These are phyloP conservation scores for Cacajao melanocephalus DNA, from an alignment of 2,797 vertebrate genomes.

Conservation along the genomic window DNA sequence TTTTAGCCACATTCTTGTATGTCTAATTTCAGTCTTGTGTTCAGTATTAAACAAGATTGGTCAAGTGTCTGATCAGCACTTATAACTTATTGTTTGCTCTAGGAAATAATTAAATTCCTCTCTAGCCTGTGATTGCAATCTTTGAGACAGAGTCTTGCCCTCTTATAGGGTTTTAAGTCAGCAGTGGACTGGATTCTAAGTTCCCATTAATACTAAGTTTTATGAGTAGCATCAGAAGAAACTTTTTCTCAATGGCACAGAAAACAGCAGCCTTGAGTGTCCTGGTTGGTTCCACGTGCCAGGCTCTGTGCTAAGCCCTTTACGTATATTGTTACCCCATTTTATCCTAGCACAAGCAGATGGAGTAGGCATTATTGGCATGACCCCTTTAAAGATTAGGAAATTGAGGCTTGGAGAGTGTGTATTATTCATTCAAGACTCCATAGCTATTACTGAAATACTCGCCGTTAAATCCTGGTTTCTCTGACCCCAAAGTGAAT, in stretches of 20 bases:
- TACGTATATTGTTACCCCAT: neutral
- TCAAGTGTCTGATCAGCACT: neutral
- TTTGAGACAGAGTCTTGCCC: neutral
- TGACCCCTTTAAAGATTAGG: neutral
- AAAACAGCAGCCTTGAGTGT: neutral
- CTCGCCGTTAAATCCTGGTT: neutral
- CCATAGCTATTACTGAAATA: neutral
- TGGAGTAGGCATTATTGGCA: neutral
- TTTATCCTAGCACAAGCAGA: neutral
- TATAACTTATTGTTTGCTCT: slow-evolving; percentile 6
- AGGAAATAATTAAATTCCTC: slow-evolving; percentile 37
- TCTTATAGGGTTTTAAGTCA: neutral
- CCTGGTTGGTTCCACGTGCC: neutral
- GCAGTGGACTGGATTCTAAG: neutral
- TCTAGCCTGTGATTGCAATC: neutral
- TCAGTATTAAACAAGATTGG: neutral
- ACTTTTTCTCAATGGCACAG: neutral
- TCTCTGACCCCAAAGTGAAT: neutral
- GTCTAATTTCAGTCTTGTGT: slow-evolving; percentile 4
- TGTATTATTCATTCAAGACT: neutral
- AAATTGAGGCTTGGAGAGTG: neutral
- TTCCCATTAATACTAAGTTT: neutral
- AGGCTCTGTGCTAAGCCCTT: neutral
- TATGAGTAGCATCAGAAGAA: neutral
- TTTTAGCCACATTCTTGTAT: neutral